Evolutionary conservation across 2,113 vertebrate genomes (phyloP).

Genomic region (Turdus rufiventris): DNA sequence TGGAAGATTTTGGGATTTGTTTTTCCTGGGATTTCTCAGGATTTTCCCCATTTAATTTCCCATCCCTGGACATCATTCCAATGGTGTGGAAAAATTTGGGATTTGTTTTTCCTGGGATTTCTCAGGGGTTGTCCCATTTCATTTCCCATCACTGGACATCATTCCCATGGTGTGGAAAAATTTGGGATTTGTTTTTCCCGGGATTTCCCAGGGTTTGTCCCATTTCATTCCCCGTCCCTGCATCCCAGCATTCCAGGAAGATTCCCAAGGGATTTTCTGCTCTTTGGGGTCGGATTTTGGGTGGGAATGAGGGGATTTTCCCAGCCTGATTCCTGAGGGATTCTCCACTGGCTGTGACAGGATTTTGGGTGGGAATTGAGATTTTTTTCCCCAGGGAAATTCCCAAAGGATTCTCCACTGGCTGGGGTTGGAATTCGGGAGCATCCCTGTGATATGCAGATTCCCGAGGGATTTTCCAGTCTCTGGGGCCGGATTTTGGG

Average conservation of each 20-base stretch:
- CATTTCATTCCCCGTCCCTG: background rate
- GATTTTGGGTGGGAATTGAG: background rate
- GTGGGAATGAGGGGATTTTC: background rate
- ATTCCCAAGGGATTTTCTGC: background rate
- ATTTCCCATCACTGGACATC: background rate
- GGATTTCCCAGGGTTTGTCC: background rate
- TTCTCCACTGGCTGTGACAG: no score
- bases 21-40: background rate
- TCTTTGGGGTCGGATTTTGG: background rate
- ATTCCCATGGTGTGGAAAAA: background rate
- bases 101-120: background rate
- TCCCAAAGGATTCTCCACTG: background rate
- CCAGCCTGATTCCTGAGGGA: fast-evolving
- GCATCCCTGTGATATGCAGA: no score
- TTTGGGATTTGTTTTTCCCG: background rate
- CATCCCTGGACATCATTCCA: background rate
- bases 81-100: background rate
- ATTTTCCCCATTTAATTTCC: fast-evolving
- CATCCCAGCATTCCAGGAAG: background rate
- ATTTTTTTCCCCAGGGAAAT: background rate
- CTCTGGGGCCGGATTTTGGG: background rate
- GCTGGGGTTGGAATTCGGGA: background rate
- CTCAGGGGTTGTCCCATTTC: fast-evolving
- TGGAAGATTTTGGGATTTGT: background rate
- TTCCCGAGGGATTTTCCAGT: background rate